Evolutionary conservation across 2,888 invertebrate genomes (phyloP).

Genomic region (Biston stratarius): DNA sequence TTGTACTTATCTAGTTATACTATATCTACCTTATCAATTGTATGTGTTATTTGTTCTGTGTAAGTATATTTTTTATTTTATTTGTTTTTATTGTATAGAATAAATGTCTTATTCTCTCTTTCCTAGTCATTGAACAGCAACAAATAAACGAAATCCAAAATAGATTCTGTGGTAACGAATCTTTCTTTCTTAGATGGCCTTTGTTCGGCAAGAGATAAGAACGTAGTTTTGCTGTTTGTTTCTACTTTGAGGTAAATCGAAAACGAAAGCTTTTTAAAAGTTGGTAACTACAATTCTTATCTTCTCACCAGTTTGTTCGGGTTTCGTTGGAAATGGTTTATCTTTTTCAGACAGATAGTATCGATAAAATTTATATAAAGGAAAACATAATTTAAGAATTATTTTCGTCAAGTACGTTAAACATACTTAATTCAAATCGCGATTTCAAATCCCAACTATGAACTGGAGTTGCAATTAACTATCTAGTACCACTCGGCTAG

Average conservation of each 20-base stretch:
- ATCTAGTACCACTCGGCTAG: too few species aligned
- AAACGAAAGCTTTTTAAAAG: conserved; percentile 40
- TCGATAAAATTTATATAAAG: neutral
- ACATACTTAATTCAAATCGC: too few species aligned
- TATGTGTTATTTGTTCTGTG: neutral
- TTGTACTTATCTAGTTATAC: too few species aligned
- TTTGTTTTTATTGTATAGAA: too few species aligned
- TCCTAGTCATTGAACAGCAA: neutral
- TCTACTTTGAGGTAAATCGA: conserved; percentile 38
- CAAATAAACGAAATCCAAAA: conserved; percentile 4
- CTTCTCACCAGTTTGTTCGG: conserved; percentile 29
- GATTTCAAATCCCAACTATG: too few species aligned
- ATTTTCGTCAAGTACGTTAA: neutral
- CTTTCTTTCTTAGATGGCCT: conserved; percentile 15
- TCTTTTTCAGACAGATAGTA: neutral
- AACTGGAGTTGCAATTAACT: too few species aligned
- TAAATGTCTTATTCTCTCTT: neutral
- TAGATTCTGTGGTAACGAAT: conserved; percentile 30
- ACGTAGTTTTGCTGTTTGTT: conserved; percentile 40
- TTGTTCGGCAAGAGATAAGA: conserved; percentile 38
- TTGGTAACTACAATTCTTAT: conserved; percentile 40
- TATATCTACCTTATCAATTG: too few species aligned
- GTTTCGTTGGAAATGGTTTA: conserved; percentile 22
- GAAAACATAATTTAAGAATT: neutral
- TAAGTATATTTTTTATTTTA: neutral